These are phyloP conservation scores for Lacanobia oleracea DNA, from an alignment of 2,888 invertebrate species.

Conservation along the genomic window DNA sequence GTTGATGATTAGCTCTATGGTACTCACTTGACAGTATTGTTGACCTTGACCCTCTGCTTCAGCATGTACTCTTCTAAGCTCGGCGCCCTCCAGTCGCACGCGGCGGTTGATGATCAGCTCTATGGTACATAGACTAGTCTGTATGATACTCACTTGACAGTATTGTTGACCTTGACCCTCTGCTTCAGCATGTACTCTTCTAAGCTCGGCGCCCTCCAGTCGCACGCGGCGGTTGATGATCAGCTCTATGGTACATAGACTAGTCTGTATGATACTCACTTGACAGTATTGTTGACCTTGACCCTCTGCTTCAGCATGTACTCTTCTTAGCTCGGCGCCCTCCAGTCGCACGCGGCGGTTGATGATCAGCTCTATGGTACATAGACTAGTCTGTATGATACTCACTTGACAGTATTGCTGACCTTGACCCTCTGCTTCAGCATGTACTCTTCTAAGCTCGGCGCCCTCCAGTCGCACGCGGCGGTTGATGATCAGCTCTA, in stretches of 20 bases:
- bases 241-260: neutral
- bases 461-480: too few species aligned
- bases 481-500: too few species aligned
- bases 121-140: too few species aligned
- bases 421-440: constrained; percentile 23
- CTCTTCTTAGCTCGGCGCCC: constrained; percentile 75
- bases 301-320: too few species aligned
- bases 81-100: too few species aligned
- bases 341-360: neutral
- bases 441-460: too few species aligned
- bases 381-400: constrained; percentile 9
- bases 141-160: too few species aligned
- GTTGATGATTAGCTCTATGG: neutral
- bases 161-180: too few species aligned
- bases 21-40: constrained; percentile 81
- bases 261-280: constrained; percentile 71
- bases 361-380: neutral
- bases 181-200: too few species aligned
- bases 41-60: constrained; percentile 47
- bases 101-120: too few species aligned
- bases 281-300: constrained; percentile 74
- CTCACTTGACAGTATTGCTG: constrained; percentile 80
- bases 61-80: too few species aligned
- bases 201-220: neutral
- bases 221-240: neutral